Percentiles rank a stretch among this genome's conserved stretches.
Evolutionary conservation across 2,113 vertebrate genomes (phyloP).

Genomic region (Scolopax mira): DNA sequence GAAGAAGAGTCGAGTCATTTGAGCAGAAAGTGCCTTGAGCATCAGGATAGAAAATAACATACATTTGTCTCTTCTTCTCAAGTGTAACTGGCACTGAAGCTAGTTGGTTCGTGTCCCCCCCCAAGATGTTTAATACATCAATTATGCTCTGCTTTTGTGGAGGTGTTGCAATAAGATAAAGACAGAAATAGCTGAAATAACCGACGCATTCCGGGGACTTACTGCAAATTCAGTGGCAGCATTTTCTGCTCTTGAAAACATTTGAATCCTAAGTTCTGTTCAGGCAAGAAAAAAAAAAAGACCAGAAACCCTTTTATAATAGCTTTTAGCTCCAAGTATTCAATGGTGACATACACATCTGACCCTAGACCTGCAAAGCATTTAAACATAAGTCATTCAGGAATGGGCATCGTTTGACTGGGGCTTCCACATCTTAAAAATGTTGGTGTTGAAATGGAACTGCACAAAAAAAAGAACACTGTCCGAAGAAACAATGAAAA

Average conservation of each 20-base stretch:
- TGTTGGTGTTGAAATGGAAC: neutral
- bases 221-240: neutral
- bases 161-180: constrained; percentile 5
- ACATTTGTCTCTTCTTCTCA: constrained; percentile 5
- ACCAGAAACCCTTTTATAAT: neutral
- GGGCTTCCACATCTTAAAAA: neutral
- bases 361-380: neutral
- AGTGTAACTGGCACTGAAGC: neutral
- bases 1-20: neutral
- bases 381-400: neutral
- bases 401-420: neutral
- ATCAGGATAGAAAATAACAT: constrained; percentile 17
- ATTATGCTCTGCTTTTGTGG: neutral
- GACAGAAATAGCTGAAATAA: neutral
- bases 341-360: neutral
- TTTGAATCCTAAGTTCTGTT: neutral
- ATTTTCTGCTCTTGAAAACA: neutral
- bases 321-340: neutral
- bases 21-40: constrained; percentile 11
- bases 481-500: neutral
- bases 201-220: neutral
- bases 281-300: neutral
- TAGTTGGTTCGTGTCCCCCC: too few species aligned
- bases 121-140: constrained; percentile 10
- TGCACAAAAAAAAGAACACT: neutral